Evolutionary conservation across 2,113 vertebrate genomes (phyloP).

Genomic region (Chiloscyllium plagiosum): DNA sequence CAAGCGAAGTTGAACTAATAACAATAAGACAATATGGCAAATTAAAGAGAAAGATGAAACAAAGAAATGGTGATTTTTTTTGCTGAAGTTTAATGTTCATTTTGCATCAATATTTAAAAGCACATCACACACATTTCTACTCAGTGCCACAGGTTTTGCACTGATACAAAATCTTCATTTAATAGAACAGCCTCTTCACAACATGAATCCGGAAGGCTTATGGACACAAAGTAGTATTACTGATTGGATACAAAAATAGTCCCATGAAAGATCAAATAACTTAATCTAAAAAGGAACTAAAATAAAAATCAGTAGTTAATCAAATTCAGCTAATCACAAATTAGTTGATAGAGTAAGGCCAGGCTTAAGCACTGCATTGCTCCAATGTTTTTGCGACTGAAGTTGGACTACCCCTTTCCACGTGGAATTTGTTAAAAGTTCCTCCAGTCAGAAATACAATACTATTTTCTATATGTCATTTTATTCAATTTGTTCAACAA

Average conservation of each 20-base stretch:
- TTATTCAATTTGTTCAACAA: neutral
- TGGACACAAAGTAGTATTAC: neutral
- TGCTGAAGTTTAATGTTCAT: constrained; percentile 32
- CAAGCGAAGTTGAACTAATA: neutral
- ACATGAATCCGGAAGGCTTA: constrained; percentile 25
- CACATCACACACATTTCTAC: neutral
- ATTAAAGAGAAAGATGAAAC: neutral
- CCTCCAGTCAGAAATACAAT: neutral
- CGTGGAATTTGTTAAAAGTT: neutral
- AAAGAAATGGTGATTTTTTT: neutral
- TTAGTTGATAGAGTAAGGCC: neutral
- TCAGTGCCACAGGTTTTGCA: neutral
- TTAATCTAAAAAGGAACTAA: constrained; percentile 29
- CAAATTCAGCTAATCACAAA: neutral
- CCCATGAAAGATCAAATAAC: constrained; percentile 34
- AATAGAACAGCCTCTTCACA: constrained; percentile 6
- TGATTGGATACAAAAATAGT: constrained; percentile 12
- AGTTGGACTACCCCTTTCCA: neutral
- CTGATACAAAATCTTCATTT: constrained; percentile 22
- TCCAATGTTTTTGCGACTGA: neutral
- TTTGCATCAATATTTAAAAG: constrained; percentile 29
- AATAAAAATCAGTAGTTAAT: constrained; percentile 21
- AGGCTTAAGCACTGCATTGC: neutral
- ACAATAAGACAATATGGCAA: neutral
- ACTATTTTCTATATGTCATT: neutral